A percentile compares a stretch with the other conserved stretches of the same genome.
phyloP scores from a whole-genome alignment of 92 coral and sea anemone genomes.

The Heteractis magnifica region DNA sequence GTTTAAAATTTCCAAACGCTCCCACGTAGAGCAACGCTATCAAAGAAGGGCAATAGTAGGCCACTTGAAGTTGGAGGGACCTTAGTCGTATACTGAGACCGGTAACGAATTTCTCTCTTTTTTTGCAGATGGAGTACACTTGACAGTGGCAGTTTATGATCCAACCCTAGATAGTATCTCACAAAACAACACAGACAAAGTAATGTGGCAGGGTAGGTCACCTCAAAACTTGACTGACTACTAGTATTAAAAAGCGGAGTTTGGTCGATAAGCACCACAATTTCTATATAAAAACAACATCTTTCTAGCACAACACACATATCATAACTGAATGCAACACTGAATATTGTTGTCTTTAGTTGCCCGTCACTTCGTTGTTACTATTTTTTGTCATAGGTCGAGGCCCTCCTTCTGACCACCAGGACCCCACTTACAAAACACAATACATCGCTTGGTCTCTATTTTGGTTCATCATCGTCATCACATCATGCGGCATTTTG shows the following conservation, averaged over 20 bases:
- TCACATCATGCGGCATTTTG: slow-evolving; percentile 51
- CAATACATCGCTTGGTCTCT: slow-evolving; percentile 44
- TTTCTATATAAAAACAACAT: too few species aligned
- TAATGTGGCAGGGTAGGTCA: slow-evolving; percentile 30
- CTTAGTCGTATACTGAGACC: too few species aligned
- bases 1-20: too few species aligned
- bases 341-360: too few species aligned
- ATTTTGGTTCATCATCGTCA: slow-evolving; percentile 53
- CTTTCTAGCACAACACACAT: too few species aligned
- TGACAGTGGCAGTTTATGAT: slow-evolving; percentile 47
- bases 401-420: slow-evolving; percentile 61
- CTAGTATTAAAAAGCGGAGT: too few species aligned
- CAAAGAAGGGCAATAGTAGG: too few species aligned
- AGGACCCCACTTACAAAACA: slow-evolving; percentile 20
- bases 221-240: background rate
- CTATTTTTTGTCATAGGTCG: slow-evolving; percentile 17
- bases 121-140: slow-evolving; percentile 37
- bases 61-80: background rate
- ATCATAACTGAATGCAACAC: too few species aligned
- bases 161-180: slow-evolving; percentile 28
- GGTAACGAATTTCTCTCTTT: background rate
- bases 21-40: too few species aligned
- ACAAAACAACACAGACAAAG: slow-evolving; percentile 22
- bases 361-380: background rate
- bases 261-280: too few species aligned